These are phyloP conservation scores for Sphaerodactylus townsendi DNA, from an alignment of 2,113 vertebrate genomes.

Conservation along the genomic window DNA sequence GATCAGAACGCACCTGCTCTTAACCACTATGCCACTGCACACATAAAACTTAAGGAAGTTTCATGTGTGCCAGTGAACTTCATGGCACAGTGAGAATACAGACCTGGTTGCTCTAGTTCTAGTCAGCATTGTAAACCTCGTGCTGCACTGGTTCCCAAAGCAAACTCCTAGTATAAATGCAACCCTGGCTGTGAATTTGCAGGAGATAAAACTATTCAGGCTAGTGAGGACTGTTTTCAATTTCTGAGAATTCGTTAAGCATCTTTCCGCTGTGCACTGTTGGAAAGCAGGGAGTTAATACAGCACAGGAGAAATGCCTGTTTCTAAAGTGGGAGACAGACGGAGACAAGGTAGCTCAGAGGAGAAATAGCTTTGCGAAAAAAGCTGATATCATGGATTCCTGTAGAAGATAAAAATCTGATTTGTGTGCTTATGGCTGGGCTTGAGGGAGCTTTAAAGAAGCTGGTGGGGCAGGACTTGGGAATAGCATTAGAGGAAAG, in stretches of 20 bases:
- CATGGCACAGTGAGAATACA: too few species aligned
- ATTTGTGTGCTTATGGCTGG: background rate
- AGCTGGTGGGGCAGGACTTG: background rate
- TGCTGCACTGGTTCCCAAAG: background rate
- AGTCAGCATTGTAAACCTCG: too few species aligned
- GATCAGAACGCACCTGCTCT: too few species aligned
- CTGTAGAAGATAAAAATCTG: background rate
- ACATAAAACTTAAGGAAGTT: too few species aligned
- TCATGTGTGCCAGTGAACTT: too few species aligned
- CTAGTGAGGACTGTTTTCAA: background rate
- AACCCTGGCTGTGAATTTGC: background rate
- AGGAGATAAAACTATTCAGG: background rate
- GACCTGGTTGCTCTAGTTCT: too few species aligned
- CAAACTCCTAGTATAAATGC: background rate
- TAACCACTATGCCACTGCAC: too few species aligned
- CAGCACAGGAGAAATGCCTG: background rate
- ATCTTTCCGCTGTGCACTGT: background rate
- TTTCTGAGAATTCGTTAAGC: background rate
- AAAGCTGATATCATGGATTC: constrained; percentile 12
- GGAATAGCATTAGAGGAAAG: background rate
- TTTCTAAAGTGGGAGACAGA: background rate
- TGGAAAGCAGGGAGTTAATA: background rate
- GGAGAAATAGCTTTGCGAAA: constrained; percentile 4
- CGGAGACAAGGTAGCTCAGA: background rate
- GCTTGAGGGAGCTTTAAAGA: background rate